These are phyloP conservation scores for Hermaeophaga mercurialis DNA, from an alignment of 2,888 invertebrate genomes.

Conservation along the genomic window DNA sequence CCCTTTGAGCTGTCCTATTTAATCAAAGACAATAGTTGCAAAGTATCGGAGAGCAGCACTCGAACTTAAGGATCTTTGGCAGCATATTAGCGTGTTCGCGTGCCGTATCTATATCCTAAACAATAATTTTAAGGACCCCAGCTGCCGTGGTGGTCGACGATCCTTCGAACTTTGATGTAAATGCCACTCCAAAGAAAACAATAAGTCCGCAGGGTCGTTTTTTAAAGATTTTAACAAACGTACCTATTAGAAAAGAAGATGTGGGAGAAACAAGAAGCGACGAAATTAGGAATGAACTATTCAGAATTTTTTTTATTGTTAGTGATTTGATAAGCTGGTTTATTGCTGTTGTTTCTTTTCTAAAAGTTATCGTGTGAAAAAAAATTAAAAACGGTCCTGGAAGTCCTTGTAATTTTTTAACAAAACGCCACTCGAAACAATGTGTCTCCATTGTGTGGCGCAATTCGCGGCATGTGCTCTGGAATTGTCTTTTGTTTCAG, in stretches of 20 bases:
- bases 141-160: conserved; percentile 46
- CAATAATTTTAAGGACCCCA: conserved; percentile 37
- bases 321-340: no score
- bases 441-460: conserved; percentile 28
- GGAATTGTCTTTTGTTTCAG: conserved; percentile 36
- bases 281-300: no score
- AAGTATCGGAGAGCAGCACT: not conserved
- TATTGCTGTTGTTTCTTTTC: no score
- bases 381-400: not conserved
- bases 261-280: no score
- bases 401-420: conserved; percentile 3
- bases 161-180: conserved; percentile 27
- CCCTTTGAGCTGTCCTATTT: not conserved
- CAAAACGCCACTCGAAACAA: conserved; percentile 16
- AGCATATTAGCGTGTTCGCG: conserved; percentile 41
- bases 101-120: conserved; percentile 46
- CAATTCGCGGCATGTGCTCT: conserved; percentile 33
- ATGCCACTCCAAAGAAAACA: conserved; percentile 10
- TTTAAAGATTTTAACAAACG: no score
- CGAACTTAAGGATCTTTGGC: not conserved
- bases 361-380: no score
- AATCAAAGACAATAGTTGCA: not conserved
- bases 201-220: not conserved
- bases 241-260: no score
- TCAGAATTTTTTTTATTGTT: no score